phyloP scores from a whole-genome alignment of 2,888 invertebrate species.

The Eupithecia subfuscata region DNA sequence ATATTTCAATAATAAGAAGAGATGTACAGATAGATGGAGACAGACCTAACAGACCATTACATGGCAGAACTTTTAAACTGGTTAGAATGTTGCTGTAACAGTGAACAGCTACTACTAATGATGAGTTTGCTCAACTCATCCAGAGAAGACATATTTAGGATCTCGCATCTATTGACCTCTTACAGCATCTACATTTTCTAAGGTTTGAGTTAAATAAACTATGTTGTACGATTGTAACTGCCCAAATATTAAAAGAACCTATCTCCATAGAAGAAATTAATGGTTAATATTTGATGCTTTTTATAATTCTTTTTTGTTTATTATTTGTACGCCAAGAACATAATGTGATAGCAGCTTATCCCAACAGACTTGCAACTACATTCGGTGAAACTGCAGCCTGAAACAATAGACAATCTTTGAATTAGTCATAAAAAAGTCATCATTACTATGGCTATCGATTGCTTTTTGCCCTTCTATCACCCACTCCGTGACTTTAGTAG shows the following conservation, averaged over 20 bases:
- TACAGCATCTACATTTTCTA: background rate
- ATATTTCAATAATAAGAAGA: too few relatives aligned
- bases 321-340: background rate
- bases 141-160: too few relatives aligned
- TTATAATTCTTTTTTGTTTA: background rate
- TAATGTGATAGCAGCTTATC: constrained; percentile 7
- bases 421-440: background rate
- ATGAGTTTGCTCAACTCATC: too few relatives aligned
- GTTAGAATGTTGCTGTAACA: too few relatives aligned
- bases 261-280: background rate
- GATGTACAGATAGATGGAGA: too few relatives aligned
- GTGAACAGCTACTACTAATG: too few relatives aligned
- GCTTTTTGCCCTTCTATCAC: too few relatives aligned
- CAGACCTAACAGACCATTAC: too few relatives aligned
- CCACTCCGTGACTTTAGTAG: too few relatives aligned
- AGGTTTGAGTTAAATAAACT: background rate
- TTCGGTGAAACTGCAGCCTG: constrained; percentile 10
- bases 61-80: too few relatives aligned
- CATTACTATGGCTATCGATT: too few relatives aligned
- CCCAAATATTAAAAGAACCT: background rate
- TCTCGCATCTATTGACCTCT: too few relatives aligned
- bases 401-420: constrained; percentile 16
- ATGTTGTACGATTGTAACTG: background rate
- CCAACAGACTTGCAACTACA: constrained; percentile 27
- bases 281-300: background rate